Evolutionary conservation across 2,888 invertebrate species (phyloP).

Genomic region (Leucania comma): DNA sequence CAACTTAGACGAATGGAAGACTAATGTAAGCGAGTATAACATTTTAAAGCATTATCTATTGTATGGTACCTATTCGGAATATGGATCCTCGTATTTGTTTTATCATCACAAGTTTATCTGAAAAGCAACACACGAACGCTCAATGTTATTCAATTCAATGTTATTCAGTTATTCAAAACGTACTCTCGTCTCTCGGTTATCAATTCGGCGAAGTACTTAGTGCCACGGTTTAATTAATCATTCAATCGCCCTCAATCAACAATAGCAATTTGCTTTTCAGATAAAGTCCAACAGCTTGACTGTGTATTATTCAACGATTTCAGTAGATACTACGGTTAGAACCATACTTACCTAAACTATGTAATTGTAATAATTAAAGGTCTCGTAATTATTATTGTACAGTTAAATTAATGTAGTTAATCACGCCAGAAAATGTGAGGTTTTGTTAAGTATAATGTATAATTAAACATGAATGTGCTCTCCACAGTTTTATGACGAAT

Average conservation of each 20-base stretch:
- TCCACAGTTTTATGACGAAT: slow-evolving; percentile 90
- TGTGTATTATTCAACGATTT: slow-evolving; percentile 78
- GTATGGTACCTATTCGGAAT: slow-evolving; percentile 57
- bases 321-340: slow-evolving; percentile 83
- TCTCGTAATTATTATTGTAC: slow-evolving; percentile 90
- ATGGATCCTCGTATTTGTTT: slow-evolving; percentile 62
- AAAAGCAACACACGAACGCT: slow-evolving; percentile 68
- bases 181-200: slow-evolving; percentile 29
- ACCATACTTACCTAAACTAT: slow-evolving; percentile 84
- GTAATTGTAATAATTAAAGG: slow-evolving; percentile 88
- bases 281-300: slow-evolving; percentile 66
- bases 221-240: slow-evolving; percentile 50
- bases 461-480: slow-evolving; percentile 90
- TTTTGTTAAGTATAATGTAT: slow-evolving; percentile 90
- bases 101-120: slow-evolving; percentile 70
- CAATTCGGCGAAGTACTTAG: slow-evolving; percentile 77
- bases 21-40: slow-evolving; percentile 69
- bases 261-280: slow-evolving; percentile 74
- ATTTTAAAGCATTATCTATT: slow-evolving; percentile 62
- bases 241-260: slow-evolving; percentile 46
- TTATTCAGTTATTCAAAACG: slow-evolving; percentile 43
- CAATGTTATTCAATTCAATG: slow-evolving; percentile 47
- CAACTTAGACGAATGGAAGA: slow-evolving; percentile 73
- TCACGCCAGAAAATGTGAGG: slow-evolving; percentile 88
- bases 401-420: slow-evolving; percentile 90